Evolutionary conservation across 2,888 invertebrate species (phyloP).

Genomic region (Mamestra brassicae): DNA sequence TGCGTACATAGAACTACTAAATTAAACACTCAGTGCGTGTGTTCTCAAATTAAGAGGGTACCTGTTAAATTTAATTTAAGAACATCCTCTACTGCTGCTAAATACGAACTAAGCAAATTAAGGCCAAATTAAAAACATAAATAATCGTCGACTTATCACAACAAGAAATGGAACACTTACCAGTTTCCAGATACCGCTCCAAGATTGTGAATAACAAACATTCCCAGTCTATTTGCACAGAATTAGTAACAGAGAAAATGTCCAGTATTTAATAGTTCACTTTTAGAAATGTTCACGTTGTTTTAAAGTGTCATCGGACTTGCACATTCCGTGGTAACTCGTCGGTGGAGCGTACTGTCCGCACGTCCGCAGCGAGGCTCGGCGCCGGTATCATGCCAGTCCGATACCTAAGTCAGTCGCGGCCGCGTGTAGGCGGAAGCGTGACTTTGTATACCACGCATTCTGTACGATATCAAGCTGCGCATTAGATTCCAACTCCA

Average conservation of each 20-base stretch:
- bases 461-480: slow-evolving; percentile 55
- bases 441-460: slow-evolving; percentile 62
- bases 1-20: slow-evolving; percentile 27
- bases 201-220: slow-evolving; percentile 53
- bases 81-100: slow-evolving; percentile 16
- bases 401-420: slow-evolving; percentile 55
- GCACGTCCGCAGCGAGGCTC: slow-evolving; percentile 65
- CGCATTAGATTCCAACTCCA: slow-evolving; percentile 44
- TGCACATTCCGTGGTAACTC: slow-evolving; percentile 62
- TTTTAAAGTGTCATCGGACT: slow-evolving; percentile 37
- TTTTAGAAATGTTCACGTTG: slow-evolving; percentile 54
- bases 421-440: slow-evolving; percentile 67
- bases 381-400: slow-evolving; percentile 66
- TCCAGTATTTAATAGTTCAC: slow-evolving; percentile 54
- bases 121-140: slow-evolving; percentile 32
- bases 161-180: slow-evolving; percentile 64
- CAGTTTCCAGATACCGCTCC: slow-evolving; percentile 56
- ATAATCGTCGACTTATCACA: slow-evolving; percentile 55
- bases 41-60: slow-evolving; percentile 38
- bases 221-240: slow-evolving; percentile 59
- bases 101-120: slow-evolving; percentile 15
- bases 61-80: slow-evolving; percentile 36
- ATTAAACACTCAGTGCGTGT: slow-evolving; percentile 39
- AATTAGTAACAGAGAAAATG: slow-evolving; percentile 49
- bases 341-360: slow-evolving; percentile 26